Conservation (phyloP, 1,140 invertebrate genomes). For the Macrobrachium rosenbergii region DNA sequence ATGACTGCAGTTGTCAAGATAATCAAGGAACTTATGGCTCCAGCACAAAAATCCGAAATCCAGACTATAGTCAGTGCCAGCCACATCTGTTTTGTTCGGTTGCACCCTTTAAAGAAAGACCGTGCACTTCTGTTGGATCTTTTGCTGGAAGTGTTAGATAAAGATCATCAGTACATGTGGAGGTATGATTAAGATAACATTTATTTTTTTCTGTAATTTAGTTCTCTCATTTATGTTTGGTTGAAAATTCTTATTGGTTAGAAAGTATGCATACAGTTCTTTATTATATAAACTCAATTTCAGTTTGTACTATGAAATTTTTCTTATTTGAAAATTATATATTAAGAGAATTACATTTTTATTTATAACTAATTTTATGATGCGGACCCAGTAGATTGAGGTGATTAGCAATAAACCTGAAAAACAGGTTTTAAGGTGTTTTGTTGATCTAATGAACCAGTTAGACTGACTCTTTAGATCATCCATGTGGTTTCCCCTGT, state of each 20-base stretch:
- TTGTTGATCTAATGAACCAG: too few relatives aligned
- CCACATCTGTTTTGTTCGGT: conserved; percentile 32
- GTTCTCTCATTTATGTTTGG: background rate
- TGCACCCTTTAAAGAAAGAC: conserved; percentile 51
- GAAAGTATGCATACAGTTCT: background rate
- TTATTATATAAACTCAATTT: too few relatives aligned
- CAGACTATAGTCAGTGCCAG: conserved; percentile 2
- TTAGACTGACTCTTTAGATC: too few relatives aligned
- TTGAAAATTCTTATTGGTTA: background rate
- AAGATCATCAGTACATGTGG: conserved; percentile 34
- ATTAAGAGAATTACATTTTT: too few relatives aligned
- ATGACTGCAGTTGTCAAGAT: conserved; percentile 32
- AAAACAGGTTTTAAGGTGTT: too few relatives aligned
- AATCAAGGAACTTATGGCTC: conserved; percentile 12
- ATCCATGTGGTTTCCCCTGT: too few relatives aligned
- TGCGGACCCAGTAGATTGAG: too few relatives aligned
- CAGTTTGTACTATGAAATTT: too few relatives aligned
- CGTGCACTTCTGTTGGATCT: conserved; percentile 32
- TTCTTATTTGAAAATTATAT: too few relatives aligned
- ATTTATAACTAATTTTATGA: too few relatives aligned
- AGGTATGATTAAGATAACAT: conserved; percentile 8
- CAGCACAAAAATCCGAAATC: background rate
- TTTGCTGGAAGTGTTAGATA: conserved; percentile 35
- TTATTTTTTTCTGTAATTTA: background rate
- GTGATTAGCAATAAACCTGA: too few relatives aligned